Evolutionary conservation across 92 coral and sea anemone genomes (phyloP), one percentile per base, ranked within the genome.

Genomic region (Scolanthus callimorphus): DNA sequence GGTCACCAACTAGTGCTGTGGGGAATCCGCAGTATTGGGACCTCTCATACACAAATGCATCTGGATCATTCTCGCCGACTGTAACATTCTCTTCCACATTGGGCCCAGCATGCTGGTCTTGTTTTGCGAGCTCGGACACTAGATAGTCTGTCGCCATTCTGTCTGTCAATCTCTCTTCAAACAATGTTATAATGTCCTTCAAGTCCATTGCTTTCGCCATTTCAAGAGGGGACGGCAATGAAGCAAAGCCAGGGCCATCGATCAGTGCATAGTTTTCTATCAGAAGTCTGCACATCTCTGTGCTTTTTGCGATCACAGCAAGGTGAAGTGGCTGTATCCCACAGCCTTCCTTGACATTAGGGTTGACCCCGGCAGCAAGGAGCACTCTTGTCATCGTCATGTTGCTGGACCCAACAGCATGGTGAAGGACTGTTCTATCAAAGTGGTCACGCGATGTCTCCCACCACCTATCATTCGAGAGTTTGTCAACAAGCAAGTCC

Each of bases 291-390:
- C 76, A 74, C 65, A 74, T 74, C 11, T 41, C 67, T 0, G 29
- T 28, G n/a, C 65, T 31, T 17, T 46, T 25, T 20, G 21, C 47
- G 27, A 76, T 24, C 1, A 76, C 82, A 1, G 82, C 77, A 49
- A 76, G 62, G 15, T 63, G 44, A 27, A 68, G 60, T 15, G 82
- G 76, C 4, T 73, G 48, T 2, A 71, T 60, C 20, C 82, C 76
- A 49, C 82, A 67, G 29, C 82, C 74, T 38, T 75, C 82, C 48
- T 59, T 46, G 12, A 34, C 27, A 22, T 76, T 76, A 17, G 51
- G 38, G 44, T 76, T 39, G 17, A 44, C 60, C 24, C 72, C 74
- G 29, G 53, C 41, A 11, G 82, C 60, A 27, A 75, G 39, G 3
- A 75, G 34, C 11, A 49, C 46, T 59, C 67, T 74, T 3, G 37